These are phyloP conservation scores for Acheta domesticus DNA, from an alignment of 2,888 invertebrate species.

Conservation along the genomic window DNA sequence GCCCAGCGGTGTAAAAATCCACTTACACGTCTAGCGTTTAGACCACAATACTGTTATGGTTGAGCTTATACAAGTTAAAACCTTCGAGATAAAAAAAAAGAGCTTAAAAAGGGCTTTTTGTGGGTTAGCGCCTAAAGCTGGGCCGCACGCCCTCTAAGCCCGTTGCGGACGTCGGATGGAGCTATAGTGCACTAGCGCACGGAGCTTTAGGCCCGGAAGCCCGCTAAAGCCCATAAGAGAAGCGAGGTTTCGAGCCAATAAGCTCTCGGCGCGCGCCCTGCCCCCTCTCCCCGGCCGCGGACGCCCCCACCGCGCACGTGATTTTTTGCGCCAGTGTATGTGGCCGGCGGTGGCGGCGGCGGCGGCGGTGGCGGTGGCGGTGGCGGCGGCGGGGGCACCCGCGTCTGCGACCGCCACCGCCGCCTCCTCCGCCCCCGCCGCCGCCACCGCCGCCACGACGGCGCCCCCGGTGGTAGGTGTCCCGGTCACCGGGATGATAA, in stretches of 20 bases:
- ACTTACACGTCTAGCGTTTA: conserved; percentile 20
- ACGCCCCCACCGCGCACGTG: conserved; percentile 41
- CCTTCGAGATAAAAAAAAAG: conserved; percentile 25
- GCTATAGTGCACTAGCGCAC: conserved; percentile 21
- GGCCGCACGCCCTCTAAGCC: conserved; percentile 4
- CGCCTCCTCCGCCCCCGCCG: conserved; percentile 42
- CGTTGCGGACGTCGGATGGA: conserved; percentile 20
- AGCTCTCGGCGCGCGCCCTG: conserved; percentile 31
- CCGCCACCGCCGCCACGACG: background rate
- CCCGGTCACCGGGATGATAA: conserved; percentile 18
- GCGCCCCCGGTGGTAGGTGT: background rate
- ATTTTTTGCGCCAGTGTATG: conserved; percentile 18
- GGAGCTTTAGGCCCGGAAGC: conserved; percentile 30
- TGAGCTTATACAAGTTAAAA: conserved; percentile 22
- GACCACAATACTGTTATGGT: conserved; percentile 28
- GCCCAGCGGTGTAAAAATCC: conserved; percentile 5
- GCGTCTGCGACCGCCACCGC: conserved; percentile 40
- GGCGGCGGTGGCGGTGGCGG: background rate
- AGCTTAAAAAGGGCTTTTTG: conserved; percentile 29
- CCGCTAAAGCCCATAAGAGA: conserved; percentile 31
- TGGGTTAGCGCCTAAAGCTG: conserved; percentile 30
- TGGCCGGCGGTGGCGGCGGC: background rate
- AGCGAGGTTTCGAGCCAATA: conserved; percentile 26
- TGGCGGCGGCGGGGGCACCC: conserved; percentile 31
- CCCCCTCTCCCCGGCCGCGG: conserved; percentile 40